Conservation (phyloP, 2,113 vertebrate species). For the Polypterus senegalus region DNA sequence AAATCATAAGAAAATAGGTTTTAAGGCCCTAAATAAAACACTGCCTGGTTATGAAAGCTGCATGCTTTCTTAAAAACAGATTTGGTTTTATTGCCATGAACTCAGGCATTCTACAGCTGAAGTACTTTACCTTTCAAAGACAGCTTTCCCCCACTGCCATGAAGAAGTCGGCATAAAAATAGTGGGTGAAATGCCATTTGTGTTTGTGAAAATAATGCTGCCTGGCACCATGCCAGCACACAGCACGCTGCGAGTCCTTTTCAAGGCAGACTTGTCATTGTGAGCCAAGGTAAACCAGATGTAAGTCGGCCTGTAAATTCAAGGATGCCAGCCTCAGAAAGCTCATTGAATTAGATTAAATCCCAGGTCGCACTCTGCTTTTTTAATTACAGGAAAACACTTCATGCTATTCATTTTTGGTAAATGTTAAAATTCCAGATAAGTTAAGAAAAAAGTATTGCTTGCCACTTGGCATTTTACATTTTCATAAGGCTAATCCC, state of each 20-base stretch:
- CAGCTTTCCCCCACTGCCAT: conserved; percentile 43
- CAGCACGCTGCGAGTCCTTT: conserved; percentile 13
- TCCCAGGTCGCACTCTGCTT: too few species aligned
- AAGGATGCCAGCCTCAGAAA: neutral
- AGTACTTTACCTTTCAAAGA: conserved; percentile 33
- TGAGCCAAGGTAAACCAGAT: conserved; percentile 31
- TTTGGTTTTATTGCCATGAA: conserved; percentile 40
- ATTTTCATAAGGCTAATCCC: too few species aligned
- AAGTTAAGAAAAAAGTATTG: too few species aligned
- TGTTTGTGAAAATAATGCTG: conserved; percentile 41
- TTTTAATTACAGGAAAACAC: too few species aligned
- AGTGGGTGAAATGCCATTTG: conserved; percentile 39
- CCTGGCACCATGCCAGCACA: conserved; percentile 19
- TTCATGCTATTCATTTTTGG: too few species aligned
- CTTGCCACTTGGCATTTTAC: too few species aligned
- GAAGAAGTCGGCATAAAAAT: conserved; percentile 32
- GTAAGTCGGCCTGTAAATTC: conserved; percentile 16
- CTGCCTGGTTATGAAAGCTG: too few species aligned
- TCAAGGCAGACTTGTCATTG: conserved; percentile 22
- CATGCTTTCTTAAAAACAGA: conserved; percentile 52
- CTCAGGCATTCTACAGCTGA: conserved; percentile 45
- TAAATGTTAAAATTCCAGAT: too few species aligned
- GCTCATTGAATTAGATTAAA: too few species aligned
- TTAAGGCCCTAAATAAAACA: too few species aligned
- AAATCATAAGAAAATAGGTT: too few species aligned